Evolutionary conservation across 2,797 vertebrate species (phyloP).

Genomic region (Liparis tanakae): DNA sequence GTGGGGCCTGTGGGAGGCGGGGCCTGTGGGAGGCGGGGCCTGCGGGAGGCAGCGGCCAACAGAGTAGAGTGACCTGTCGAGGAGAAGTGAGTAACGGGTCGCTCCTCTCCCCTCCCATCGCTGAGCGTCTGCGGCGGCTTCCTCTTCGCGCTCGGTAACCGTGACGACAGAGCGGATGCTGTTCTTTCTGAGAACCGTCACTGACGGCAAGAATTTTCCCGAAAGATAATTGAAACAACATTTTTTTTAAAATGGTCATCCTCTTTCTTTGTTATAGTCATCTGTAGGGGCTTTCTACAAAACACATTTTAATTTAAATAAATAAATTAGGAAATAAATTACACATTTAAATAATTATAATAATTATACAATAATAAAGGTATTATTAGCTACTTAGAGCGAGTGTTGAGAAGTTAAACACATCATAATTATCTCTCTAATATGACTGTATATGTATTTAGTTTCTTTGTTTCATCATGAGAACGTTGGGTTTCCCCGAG

Average conservation of each 20-base stretch:
- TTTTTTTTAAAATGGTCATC: background rate
- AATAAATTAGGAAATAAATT: background rate
- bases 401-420: background rate
- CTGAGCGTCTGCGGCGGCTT: slow-evolving; percentile 13
- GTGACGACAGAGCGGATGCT: background rate
- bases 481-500: background rate
- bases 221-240: background rate
- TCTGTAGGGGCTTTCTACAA: background rate
- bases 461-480: background rate
- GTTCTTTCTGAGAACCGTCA: background rate
- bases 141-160: background rate
- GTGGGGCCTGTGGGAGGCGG: too few relatives aligned
- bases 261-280: background rate
- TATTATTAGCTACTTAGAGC: too few relatives aligned
- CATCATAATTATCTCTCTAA: background rate
- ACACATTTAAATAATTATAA: too few relatives aligned
- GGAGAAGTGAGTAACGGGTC: slow-evolving; percentile 56
- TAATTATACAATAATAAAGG: too few relatives aligned
- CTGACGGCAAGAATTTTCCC: background rate
- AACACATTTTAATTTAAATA: too few relatives aligned
- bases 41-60: slow-evolving; percentile 26
- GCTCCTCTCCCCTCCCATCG: slow-evolving; percentile 27
- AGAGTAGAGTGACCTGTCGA: slow-evolving; percentile 59
- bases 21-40: slow-evolving; percentile 30
- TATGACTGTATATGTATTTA: background rate